Percentiles rank a stretch among this genome's conserved stretches.
Evolutionary conservation across 2,113 vertebrate species (phyloP).

Genomic region (Chionodraco myersi): DNA sequence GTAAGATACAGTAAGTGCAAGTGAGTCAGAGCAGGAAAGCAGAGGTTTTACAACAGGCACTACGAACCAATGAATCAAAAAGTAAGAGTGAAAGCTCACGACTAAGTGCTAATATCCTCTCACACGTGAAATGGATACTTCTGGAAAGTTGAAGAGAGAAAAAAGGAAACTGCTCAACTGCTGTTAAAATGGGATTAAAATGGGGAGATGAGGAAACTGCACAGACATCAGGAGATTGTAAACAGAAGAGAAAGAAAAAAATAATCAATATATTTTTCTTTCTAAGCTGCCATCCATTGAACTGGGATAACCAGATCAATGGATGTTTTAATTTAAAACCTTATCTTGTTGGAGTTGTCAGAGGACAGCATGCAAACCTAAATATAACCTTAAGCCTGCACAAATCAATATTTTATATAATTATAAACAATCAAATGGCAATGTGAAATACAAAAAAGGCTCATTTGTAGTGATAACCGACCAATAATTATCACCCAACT

Average conservation of each 20-base stretch:
- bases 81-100: conserved; percentile 51
- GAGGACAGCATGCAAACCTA: background rate
- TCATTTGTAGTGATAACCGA: too few species aligned
- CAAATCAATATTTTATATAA: background rate
- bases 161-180: background rate
- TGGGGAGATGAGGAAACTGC: conserved; percentile 2
- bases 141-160: conserved; percentile 14
- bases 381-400: background rate
- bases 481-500: too few species aligned
- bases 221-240: conserved; percentile 9
- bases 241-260: background rate
- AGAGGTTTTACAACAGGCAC: conserved; percentile 27
- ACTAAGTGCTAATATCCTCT: conserved; percentile 51
- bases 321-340: too few species aligned
- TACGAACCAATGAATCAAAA: conserved; percentile 54
- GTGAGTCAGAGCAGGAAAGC: conserved; percentile 46
- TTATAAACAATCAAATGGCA: background rate
- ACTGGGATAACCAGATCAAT: too few species aligned
- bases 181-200: background rate
- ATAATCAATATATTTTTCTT: too few species aligned
- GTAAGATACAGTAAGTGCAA: conserved; percentile 55
- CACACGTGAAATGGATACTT: conserved; percentile 50
- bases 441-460: background rate
- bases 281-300: background rate
- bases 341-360: too few species aligned